Evolutionary conservation across 2,888 invertebrate species (phyloP).

Genomic region (Eupithecia abbreviata): DNA sequence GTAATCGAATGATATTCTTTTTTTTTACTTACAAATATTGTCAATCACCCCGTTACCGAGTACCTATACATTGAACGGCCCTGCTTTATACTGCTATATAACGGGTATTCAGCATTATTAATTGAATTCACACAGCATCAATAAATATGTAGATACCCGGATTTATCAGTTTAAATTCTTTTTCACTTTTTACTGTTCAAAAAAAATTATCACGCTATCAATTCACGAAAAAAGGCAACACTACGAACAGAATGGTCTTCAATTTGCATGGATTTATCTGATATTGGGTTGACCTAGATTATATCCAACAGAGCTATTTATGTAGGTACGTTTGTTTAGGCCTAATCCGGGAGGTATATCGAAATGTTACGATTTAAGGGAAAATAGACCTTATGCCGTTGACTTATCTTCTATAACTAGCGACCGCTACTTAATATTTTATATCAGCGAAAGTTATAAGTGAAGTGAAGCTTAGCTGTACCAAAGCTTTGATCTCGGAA

Average conservation of each 20-base stretch:
- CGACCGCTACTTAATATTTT: background rate
- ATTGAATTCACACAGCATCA: background rate
- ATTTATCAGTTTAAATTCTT: no score
- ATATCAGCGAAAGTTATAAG: background rate
- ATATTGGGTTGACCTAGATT: constrained; percentile 65
- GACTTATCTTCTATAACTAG: background rate
- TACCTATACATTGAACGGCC: no score
- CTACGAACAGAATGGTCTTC: constrained; percentile 14
- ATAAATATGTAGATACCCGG: background rate
- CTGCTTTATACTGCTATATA: no score
- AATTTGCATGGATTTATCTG: constrained; percentile 45
- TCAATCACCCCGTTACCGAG: no score
- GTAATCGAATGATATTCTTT: no score
- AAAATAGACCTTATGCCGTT: background rate
- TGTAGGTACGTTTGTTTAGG: constrained; percentile 47
- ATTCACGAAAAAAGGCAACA: background rate
- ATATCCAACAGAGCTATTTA: constrained; percentile 47
- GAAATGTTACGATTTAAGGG: constrained; percentile 13
- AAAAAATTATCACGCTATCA: background rate
- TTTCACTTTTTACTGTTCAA: background rate
- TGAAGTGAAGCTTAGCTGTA: background rate
- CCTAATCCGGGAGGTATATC: constrained; percentile 22
- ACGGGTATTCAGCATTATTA: background rate
- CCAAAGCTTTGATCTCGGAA: background rate
- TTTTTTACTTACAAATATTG: no score